Conservation (phyloP, 2,797 vertebrate species). For the Microcaecilia unicolor region DNA sequence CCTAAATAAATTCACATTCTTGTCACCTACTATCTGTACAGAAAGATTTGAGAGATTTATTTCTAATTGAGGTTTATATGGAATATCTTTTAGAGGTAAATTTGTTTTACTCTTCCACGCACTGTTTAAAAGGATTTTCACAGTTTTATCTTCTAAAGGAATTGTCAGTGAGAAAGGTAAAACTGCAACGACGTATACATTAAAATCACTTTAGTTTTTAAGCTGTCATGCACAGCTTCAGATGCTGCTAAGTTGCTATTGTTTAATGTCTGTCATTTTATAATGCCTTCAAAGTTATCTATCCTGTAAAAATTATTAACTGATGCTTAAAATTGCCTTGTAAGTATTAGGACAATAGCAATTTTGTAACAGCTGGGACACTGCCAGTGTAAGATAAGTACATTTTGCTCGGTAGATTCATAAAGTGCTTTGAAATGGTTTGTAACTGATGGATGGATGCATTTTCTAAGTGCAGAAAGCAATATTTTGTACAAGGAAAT, state of each 20-base stretch:
- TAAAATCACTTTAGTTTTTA: constrained; percentile 88
- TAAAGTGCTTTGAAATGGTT: constrained; percentile 82
- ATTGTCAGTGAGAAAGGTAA: constrained; percentile 75
- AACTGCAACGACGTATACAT: constrained; percentile 76
- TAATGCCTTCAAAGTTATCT: constrained; percentile 77
- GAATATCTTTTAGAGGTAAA: constrained; percentile 81
- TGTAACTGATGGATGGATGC: constrained; percentile 77
- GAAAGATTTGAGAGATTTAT: constrained; percentile 65
- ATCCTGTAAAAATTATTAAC: constrained; percentile 86
- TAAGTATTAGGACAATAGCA: constrained; percentile 91
- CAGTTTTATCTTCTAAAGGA: constrained; percentile 81
- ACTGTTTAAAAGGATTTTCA: constrained; percentile 84
- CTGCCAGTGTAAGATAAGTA: constrained; percentile 83
- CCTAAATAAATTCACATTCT: constrained; percentile 65
- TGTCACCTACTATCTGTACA: constrained; percentile 56
- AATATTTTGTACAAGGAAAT: constrained; percentile 77
- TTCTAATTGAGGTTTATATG: constrained; percentile 74
- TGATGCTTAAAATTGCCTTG: constrained; percentile 82
- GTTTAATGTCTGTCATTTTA: constrained; percentile 91
- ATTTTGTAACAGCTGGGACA: constrained; percentile 77
- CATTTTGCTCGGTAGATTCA: constrained; percentile 73
- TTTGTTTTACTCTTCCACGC: constrained; percentile 87
- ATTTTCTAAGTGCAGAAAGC: constrained; percentile 77
- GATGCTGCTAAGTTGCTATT: constrained; percentile 81
- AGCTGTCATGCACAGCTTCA: constrained; percentile 80